Base-by-base conservation (phyloP, 2,888 invertebrate species). In the Nephrotoma guestfalica region DNA sequence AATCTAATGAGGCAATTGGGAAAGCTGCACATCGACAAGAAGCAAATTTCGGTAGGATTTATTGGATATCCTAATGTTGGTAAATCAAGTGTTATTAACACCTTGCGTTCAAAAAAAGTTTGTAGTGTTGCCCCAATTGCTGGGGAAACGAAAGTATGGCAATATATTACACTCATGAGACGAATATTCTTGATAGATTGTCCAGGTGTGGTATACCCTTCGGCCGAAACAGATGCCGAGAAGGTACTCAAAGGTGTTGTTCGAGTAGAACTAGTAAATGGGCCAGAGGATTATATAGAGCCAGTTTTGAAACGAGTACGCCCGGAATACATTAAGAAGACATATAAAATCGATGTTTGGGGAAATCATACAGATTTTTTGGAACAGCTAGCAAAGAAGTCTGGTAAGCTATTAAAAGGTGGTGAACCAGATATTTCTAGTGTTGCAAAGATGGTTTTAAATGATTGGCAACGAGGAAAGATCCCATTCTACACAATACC, bases 41-140 rank as follows among this genome's bases (percentile, higher is more conserved):
- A 98, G 90, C 99, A 99, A 93, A 99, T 99, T 87, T 98, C 98
- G 90, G 98, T 99, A 86, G 99, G 99, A 0, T 96, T 99, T 88
- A 98, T 99, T 90, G 99, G 99, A 0, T 99, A 99, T 91, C 99
- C 99, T 2, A 99, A 99, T 93, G 97, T 97, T 4, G 99, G 99
- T 0, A 99, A 99, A 92, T 99, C 98, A 88, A 99, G 99, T 0
- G 95, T 99, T 6, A 99, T 99, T 88, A 99, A 99, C 91, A 97
- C 99, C 0, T 92, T 99, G 87, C 94, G 97, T 87, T 96, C 97
- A 9, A 98, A 99, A 90, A 99, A 99, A 92, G 99, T 99, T 0
- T 99, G 99, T 91, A 99, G 98, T 91, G 98, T 96, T 0, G 99
- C 99, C 4, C 99, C 99, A 0, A 97, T 99, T 89, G 99, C 99